Conservation (phyloP, 1,140 invertebrate species). For the Heterodera schachtii region DNA sequence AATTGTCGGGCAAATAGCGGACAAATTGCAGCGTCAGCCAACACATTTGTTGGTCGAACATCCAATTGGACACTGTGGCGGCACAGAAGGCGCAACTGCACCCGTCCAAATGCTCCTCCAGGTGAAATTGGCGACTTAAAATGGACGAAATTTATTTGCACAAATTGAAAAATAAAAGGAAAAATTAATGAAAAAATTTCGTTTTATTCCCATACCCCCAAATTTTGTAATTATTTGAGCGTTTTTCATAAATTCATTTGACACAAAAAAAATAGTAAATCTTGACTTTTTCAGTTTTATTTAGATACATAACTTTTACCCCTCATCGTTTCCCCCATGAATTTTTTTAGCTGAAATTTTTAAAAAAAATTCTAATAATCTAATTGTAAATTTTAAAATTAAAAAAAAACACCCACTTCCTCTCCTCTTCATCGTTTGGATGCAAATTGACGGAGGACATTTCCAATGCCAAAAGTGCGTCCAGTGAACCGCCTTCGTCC, state of each 20-base stretch:
- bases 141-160: neutral
- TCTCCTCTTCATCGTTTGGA: neutral
- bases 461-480: constrained; percentile 7
- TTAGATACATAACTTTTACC: too few species aligned
- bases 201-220: neutral
- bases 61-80: neutral
- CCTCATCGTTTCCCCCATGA: too few species aligned
- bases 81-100: constrained; percentile 23
- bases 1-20: constrained; percentile 3
- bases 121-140: neutral
- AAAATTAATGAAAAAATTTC: neutral
- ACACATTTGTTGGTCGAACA: constrained; percentile 13
- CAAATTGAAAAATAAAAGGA: neutral
- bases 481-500: neutral
- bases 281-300: too few species aligned
- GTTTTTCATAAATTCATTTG: too few species aligned
- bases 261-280: too few species aligned
- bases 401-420: neutral
- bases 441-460: constrained; percentile 29
- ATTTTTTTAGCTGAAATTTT: too few species aligned
- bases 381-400: too few species aligned
- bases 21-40: constrained; percentile 6
- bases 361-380: too few species aligned
- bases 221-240: too few species aligned
- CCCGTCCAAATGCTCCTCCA: constrained; percentile 6